Conservation (phyloP, 1,140 invertebrate genomes). For the Camponotus pennsylvanicus region DNA sequence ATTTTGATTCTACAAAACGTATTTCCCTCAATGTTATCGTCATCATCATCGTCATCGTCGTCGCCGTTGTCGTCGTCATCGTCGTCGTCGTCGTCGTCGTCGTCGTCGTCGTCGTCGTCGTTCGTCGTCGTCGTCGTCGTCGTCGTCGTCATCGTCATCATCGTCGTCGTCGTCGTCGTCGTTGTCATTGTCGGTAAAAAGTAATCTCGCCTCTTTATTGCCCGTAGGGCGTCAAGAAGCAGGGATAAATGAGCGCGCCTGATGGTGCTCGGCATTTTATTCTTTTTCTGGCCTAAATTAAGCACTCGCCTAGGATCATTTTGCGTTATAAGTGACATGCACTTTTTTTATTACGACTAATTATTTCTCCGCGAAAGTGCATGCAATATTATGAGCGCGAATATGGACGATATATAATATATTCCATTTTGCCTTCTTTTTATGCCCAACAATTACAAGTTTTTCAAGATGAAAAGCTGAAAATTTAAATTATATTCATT, state of each 20-base stretch:
- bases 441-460: neutral
- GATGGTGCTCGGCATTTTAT: constrained; percentile 6
- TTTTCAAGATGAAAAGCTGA: neutral
- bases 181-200: neutral
- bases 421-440: neutral
- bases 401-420: neutral
- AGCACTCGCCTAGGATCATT: neutral
- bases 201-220: constrained; percentile 19
- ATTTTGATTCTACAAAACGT: neutral
- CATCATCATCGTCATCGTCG: too few species aligned
- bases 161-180: neutral
- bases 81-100: neutral
- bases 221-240: neutral
- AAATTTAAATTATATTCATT: neutral
- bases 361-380: constrained; percentile 28
- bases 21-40: neutral
- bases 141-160: neutral
- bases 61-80: neutral
- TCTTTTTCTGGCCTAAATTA: constrained; percentile 10
- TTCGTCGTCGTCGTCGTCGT: too few species aligned
- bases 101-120: neutral
- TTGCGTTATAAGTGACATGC: constrained; percentile 15
- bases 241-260: constrained; percentile 21
- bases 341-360: constrained; percentile 35
- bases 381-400: neutral